A percentile compares a stretch with the other conserved stretches of the same genome.
Conservation (phyloP, 2,113 vertebrate species). For the Dicerorhinus sumatrensis region DNA sequence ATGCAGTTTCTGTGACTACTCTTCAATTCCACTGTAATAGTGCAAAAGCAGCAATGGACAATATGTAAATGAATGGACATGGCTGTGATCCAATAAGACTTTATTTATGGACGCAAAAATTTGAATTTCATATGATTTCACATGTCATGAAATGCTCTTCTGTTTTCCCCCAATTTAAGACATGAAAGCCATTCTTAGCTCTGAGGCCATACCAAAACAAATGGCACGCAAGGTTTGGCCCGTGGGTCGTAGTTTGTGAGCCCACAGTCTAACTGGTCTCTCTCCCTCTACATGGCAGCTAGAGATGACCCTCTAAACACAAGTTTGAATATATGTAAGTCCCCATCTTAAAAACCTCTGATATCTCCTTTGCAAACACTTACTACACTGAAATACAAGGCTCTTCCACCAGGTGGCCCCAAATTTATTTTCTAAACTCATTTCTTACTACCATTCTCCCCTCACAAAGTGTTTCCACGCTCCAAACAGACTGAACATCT, state of each 20-base stretch:
- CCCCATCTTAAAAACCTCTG: background rate
- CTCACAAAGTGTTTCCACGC: background rate
- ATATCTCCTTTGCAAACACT: background rate
- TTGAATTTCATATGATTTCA: background rate
- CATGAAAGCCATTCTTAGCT: background rate
- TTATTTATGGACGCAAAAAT: background rate
- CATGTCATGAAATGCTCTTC: background rate
- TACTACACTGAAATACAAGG: background rate
- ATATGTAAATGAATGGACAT: background rate
- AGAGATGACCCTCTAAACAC: background rate
- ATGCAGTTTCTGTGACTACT: background rate
- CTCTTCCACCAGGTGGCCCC: slow-evolving; percentile 76
- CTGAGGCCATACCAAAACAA: background rate
- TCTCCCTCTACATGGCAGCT: background rate
- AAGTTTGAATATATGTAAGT: background rate
- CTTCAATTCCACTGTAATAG: background rate
- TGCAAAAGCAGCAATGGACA: background rate
- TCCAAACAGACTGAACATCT: background rate
- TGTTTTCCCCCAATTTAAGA: background rate
- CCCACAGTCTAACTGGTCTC: background rate
- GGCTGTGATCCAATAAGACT: background rate
- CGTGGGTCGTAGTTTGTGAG: background rate
- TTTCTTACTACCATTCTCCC: background rate
- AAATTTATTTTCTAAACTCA: slow-evolving; percentile 62
- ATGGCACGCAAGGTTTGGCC: background rate